A percentile compares a stretch with the other conserved stretches of the same genome.
Conservation (phyloP, 2,888 invertebrate species). For the Thera britannica region DNA sequence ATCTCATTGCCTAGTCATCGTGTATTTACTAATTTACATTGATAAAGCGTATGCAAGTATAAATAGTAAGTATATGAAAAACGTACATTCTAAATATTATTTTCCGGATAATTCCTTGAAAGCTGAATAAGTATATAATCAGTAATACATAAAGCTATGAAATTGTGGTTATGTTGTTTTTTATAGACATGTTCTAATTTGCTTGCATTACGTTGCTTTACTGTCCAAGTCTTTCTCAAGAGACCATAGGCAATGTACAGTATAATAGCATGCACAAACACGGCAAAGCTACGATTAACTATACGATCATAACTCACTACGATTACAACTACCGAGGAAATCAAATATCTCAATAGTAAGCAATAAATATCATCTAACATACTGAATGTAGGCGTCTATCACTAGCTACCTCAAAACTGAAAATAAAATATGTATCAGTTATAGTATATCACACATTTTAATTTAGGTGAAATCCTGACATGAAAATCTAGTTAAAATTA, state of each 20-base stretch:
- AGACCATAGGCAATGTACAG: conserved; percentile 52
- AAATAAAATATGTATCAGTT: conserved; percentile 63
- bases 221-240: conserved; percentile 34
- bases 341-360: conserved; percentile 70
- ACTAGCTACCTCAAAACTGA: conserved; percentile 78
- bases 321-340: conserved; percentile 72
- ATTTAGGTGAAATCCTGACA: conserved; percentile 68
- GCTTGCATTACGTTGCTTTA: conserved; percentile 17
- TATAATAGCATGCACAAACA: conserved; percentile 52
- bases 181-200: conserved; percentile 31
- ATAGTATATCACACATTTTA: conserved; percentile 77
- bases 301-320: conserved; percentile 66
- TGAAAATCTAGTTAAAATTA: conserved; percentile 51
- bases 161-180: conserved; percentile 30
- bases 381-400: conserved; percentile 67
- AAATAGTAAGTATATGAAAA: conserved; percentile 45
- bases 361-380: conserved; percentile 73
- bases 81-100: conserved; percentile 39
- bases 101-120: conserved; percentile 24
- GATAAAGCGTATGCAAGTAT: conserved; percentile 65
- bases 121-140: conserved; percentile 40
- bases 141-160: conserved; percentile 53
- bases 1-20: conserved; percentile 67
- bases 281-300: conserved; percentile 53
- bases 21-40: conserved; percentile 70